phyloP scores from a whole-genome alignment of 2,113 vertebrate genomes.

The Callopanchax toddi region DNA sequence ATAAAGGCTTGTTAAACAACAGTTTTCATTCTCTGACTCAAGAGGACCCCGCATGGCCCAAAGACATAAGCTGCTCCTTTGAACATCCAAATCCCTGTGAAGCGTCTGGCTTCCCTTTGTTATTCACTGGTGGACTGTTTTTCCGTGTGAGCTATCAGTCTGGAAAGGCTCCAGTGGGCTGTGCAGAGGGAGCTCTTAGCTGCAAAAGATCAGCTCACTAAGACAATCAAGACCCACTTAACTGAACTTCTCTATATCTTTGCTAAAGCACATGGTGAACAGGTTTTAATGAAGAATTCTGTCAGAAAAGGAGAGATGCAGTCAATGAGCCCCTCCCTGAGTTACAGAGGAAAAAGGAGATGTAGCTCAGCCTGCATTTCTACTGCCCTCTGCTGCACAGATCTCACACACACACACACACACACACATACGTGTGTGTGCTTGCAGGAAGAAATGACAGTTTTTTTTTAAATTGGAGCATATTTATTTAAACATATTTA shows the following conservation, averaged over 20 bases:
- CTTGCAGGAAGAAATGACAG: too few relatives aligned
- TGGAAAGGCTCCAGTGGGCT: constrained; percentile 48
- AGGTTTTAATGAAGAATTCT: constrained; percentile 71
- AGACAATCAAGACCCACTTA: constrained; percentile 56
- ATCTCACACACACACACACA: constrained; percentile 5
- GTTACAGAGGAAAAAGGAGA: constrained; percentile 46
- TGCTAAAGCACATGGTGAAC: constrained; percentile 40
- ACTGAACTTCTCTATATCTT: constrained; percentile 62
- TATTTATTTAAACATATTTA: too few relatives aligned
- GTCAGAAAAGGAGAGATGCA: constrained; percentile 36
- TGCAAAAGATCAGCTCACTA: constrained; percentile 61
- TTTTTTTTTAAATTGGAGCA: too few relatives aligned
- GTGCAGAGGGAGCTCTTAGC: constrained; percentile 57
- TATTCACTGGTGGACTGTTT: constrained; percentile 67
- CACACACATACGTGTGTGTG: constrained; percentile 17
- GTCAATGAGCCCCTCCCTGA: constrained; percentile 65
- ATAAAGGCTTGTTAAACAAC: constrained; percentile 76
- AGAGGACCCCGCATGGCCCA: constrained; percentile 67
- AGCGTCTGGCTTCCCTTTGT: constrained; percentile 71
- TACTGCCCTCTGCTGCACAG: constrained; percentile 67
- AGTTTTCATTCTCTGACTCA: constrained; percentile 68
- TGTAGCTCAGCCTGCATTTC: constrained; percentile 37
- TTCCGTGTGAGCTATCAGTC: constrained; percentile 27
- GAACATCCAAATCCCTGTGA: constrained; percentile 73
- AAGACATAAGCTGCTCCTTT: constrained; percentile 74